phyloP scores from a whole-genome alignment of 2,113 vertebrate species.

The Mohoua ochrocephala region DNA sequence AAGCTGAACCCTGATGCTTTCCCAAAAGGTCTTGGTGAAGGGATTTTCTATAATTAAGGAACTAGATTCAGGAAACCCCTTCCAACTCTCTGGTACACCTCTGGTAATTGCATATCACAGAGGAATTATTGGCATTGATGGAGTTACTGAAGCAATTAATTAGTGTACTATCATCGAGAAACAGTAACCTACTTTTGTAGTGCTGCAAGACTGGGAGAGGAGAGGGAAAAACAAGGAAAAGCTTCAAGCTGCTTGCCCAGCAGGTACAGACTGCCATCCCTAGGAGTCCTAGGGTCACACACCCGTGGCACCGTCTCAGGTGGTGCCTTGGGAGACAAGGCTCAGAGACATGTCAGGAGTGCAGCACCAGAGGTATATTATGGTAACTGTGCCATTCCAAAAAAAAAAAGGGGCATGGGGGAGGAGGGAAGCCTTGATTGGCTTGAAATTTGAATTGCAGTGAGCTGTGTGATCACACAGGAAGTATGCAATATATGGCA shows the following conservation, averaged over 20 bases:
- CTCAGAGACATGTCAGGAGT: fast-evolving
- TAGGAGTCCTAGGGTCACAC: neutral
- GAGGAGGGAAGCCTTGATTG: neutral
- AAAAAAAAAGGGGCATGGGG: neutral
- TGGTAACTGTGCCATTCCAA: neutral
- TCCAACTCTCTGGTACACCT: neutral
- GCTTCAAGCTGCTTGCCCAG: neutral
- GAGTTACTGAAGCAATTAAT: neutral
- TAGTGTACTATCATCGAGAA: neutral
- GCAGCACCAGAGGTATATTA: neutral
- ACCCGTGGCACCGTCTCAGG: fast-evolving
- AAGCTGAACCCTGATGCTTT: neutral
- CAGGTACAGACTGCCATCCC: neutral
- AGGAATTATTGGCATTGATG: neutral
- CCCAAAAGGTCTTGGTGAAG: neutral
- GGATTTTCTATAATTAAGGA: neutral
- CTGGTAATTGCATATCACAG: neutral
- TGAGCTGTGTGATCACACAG: neutral
- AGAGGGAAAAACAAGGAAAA: neutral
- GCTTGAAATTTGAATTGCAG: neutral
- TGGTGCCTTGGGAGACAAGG: neutral
- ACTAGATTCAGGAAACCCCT: neutral
- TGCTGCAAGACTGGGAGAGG: neutral
- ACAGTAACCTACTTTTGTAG: neutral
- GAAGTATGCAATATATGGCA: neutral